phyloP scores from a whole-genome alignment of 2,888 invertebrate species.

The Adelognathus sp. region DNA sequence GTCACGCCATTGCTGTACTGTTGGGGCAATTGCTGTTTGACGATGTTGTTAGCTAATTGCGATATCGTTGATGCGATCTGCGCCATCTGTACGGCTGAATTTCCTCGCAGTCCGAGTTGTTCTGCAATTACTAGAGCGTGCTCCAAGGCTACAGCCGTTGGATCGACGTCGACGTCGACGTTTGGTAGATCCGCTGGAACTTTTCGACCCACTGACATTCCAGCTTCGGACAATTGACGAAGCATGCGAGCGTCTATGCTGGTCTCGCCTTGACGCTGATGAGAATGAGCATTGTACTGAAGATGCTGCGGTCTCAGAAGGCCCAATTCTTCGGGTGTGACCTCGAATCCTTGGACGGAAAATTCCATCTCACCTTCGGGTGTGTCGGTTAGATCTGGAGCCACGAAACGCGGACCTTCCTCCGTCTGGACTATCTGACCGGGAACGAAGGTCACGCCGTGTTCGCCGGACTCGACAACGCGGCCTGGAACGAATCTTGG shows the following conservation, averaged over 20 bases:
- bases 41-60: constrained; percentile 76
- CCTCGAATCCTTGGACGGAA: constrained; percentile 87
- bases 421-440: constrained; percentile 82
- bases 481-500: constrained; percentile 84
- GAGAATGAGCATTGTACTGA: constrained; percentile 69
- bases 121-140: constrained; percentile 76
- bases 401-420: constrained; percentile 85
- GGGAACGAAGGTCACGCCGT: constrained; percentile 81
- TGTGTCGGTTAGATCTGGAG: constrained; percentile 86
- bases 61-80: constrained; percentile 80
- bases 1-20: constrained; percentile 33
- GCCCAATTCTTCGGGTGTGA: constrained; percentile 82
- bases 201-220: constrained; percentile 86
- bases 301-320: constrained; percentile 79
- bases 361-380: constrained; percentile 86
- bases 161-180: constrained; percentile 83
- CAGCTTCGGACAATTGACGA: constrained; percentile 86
- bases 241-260: constrained; percentile 86
- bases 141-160: constrained; percentile 76
- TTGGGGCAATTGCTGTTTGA: constrained; percentile 63
- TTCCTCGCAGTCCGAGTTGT: constrained; percentile 78
- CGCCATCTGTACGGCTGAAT: constrained; percentile 80
- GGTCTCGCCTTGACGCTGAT: constrained; percentile 82
- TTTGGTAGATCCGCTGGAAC: constrained; percentile 85
- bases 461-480: constrained; percentile 81